Evolutionary conservation across 1,140 invertebrate species (phyloP), one percentile per base, ranked within the genome.

Genomic region (Conus ventricosus): DNA sequence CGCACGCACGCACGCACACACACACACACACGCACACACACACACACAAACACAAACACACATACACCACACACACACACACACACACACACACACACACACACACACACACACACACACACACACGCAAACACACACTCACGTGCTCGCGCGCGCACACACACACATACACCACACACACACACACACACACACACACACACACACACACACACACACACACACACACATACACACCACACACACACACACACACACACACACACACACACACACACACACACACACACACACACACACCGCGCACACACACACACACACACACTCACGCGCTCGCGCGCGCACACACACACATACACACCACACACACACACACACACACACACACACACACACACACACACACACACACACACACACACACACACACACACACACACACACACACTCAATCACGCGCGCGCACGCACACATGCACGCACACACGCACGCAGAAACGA

Each of bases 381-480:
- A n/a, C 39, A 81, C 78, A 81, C 39, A 54, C 53, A 81, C 39
- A 78, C 75, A 78, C 15, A 78, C 75, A 78, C 27, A 78, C 15
- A 81, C 20, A 81, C 39, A 81, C 20, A 81, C 39, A 81, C 51
- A 81, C 39, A 81, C 53, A 81, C 53, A 81, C 78, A 81, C 39
- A 54, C 51, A 10, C 15, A 78, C 75, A 20, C 75, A 78, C 75
- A 20, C 75, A 78, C 75, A 20, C 75, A 78, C 75, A 51, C 75
- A 39, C 75, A 51, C 75, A 78, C 75, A n/a, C n/a, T n/a, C n/a
- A n/a, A n/a, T n/a, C n/a, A 23, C 71, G 23, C 6, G n/a, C 71
- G n/a, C 4, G n/a, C 71, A 75, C 6, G n/a, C 71, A 75, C 71
- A 25, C 71, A 75, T 23, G n/a, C 71, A 25, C 71, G 23, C n/a